These are phyloP conservation scores for Oscheius onirici DNA, from an alignment of 2,888 invertebrate genomes.

Conservation along the genomic window DNA sequence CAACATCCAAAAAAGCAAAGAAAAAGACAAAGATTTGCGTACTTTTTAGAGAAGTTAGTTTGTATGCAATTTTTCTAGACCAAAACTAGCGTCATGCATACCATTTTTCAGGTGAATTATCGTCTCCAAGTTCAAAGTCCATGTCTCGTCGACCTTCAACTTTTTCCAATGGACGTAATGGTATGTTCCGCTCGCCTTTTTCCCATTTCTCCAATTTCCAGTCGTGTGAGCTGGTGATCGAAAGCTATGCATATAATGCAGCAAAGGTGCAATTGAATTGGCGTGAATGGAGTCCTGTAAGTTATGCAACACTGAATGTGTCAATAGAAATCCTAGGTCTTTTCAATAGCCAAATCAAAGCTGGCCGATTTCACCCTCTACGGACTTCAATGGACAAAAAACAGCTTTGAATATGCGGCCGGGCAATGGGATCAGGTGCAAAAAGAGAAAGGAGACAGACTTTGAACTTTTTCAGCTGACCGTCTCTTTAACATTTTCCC, in stretches of 20 bases:
- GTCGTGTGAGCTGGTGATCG: slow-evolving; percentile 64
- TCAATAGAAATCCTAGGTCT: slow-evolving; percentile 43
- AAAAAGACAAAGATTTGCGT: too few species aligned
- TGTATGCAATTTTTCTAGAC: too few species aligned
- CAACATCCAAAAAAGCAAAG: not conserved
- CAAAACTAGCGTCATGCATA: too few species aligned
- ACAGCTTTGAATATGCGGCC: slow-evolving; percentile 67
- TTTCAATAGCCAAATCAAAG: slow-evolving; percentile 66
- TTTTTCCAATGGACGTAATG: slow-evolving; percentile 70
- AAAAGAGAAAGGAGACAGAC: not conserved
- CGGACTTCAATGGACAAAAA: slow-evolving; percentile 65
- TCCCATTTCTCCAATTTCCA: slow-evolving; percentile 23
- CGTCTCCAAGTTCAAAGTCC: slow-evolving; percentile 67
- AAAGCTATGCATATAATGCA: slow-evolving; percentile 69
- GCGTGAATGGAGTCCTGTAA: slow-evolving; percentile 66
- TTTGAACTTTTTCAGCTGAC: slow-evolving; percentile 51
- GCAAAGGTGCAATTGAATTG: slow-evolving; percentile 66
- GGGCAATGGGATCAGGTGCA: slow-evolving; percentile 68
- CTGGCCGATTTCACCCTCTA: slow-evolving; percentile 65
- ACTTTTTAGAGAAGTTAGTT: too few species aligned
- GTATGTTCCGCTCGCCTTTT: slow-evolving; percentile 40
- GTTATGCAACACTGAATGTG: slow-evolving; percentile 16
- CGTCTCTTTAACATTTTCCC: slow-evolving; percentile 65
- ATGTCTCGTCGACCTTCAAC: slow-evolving; percentile 57
- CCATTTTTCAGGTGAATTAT: slow-evolving; percentile 60